These are phyloP conservation scores for Rhinophrynus dorsalis DNA, from an alignment of 2,797 vertebrate genomes.

Conservation along the genomic window DNA sequence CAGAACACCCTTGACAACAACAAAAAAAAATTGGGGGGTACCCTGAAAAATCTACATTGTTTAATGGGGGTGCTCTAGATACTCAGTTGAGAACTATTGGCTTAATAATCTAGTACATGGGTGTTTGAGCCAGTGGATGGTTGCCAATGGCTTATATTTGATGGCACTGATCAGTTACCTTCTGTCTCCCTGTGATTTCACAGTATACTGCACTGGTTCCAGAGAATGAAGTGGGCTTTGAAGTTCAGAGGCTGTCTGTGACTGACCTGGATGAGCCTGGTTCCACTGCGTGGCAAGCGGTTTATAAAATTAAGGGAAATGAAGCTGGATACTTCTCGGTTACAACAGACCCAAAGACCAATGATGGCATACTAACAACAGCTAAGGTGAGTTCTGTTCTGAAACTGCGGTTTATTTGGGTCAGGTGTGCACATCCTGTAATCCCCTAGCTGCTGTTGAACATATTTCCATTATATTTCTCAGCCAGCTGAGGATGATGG, in stretches of 20 bases:
- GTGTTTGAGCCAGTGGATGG: not conserved
- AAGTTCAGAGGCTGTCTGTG: slow-evolving; percentile 66
- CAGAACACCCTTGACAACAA: no score
- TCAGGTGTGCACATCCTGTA: no score
- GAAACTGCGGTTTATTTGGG: no score
- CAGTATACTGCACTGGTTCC: slow-evolving; percentile 69
- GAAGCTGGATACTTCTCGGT: slow-evolving; percentile 66
- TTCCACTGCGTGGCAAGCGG: slow-evolving; percentile 74
- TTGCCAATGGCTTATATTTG: not conserved
- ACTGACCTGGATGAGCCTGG: slow-evolving; percentile 72
- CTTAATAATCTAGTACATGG: not conserved
- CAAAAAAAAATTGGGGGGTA: no score
- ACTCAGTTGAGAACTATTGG: not conserved
- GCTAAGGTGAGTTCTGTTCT: slow-evolving; percentile 68
- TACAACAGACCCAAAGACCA: slow-evolving; percentile 66
- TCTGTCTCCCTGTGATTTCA: not conserved
- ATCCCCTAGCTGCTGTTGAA: no score
- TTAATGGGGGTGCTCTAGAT: no score
- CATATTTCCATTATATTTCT: no score
- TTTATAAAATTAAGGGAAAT: slow-evolving; percentile 78
- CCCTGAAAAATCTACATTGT: no score
- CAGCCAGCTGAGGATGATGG: no score
- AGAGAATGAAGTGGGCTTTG: slow-evolving; percentile 68
- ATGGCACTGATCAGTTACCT: not conserved
- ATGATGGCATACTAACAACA: slow-evolving; percentile 78